Conservation (phyloP, 2,888 invertebrate species). For the Epistrophe eligans region DNA sequence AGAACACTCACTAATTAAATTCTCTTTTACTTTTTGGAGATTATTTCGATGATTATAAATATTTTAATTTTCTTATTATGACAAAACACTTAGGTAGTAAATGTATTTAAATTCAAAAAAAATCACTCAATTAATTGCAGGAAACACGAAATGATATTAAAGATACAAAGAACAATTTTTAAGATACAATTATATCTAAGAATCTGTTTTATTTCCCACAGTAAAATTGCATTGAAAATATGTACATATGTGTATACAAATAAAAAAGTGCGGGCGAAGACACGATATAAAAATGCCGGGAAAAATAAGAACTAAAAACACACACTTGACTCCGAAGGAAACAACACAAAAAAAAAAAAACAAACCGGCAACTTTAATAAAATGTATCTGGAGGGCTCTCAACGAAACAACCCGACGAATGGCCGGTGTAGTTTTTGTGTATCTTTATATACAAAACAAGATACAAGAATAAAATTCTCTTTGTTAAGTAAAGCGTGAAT, state of each 20-base stretch:
- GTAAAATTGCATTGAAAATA: conserved; percentile 28
- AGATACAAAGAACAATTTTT: conserved; percentile 44
- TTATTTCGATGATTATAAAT: conserved; percentile 33
- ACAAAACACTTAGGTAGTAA: conserved; percentile 35
- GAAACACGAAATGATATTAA: conserved; percentile 53
- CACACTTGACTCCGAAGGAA: conserved; percentile 54
- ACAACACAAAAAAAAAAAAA: conserved; percentile 40
- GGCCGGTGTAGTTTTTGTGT: conserved; percentile 43
- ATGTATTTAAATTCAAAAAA: conserved; percentile 6
- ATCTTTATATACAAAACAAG: conserved; percentile 26
- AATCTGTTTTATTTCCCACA: conserved; percentile 41
- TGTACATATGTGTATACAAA: background rate
- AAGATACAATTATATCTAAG: conserved; percentile 26
- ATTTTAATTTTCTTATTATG: conserved; percentile 4
- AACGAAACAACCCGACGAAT: background rate
- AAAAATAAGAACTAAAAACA: conserved; percentile 35
- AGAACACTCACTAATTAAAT: conserved; percentile 41
- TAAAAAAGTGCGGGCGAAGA: conserved; percentile 61
- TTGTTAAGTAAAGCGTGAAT: conserved; percentile 65
- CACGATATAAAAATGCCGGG: conserved; percentile 36
- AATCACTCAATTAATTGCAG: conserved; percentile 46
- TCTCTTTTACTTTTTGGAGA: conserved; percentile 4
- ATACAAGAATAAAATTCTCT: conserved; percentile 54
- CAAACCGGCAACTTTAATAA: conserved; percentile 45
- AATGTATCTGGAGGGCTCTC: conserved; percentile 58